Percentiles rank a stretch among this genome's conserved stretches.
Evolutionary conservation across 2,888 invertebrate genomes (phyloP).

Genomic region (Drosophila peninsularis): DNA sequence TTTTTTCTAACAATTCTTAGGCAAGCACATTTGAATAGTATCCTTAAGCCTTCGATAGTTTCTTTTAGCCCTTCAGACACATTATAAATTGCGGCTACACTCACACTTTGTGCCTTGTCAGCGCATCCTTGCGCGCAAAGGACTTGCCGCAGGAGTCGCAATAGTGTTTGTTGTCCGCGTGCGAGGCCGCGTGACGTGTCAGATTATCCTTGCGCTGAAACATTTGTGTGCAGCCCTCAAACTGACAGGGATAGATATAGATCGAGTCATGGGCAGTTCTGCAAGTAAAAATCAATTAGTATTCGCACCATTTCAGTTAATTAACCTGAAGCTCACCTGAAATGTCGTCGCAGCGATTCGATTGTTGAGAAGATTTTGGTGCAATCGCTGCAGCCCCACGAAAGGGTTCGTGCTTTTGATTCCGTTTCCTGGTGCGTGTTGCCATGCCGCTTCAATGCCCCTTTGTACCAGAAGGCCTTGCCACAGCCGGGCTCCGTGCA

Average conservation of each 20-base stretch:
- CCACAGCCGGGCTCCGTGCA: conserved; percentile 30
- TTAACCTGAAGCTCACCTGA: background rate
- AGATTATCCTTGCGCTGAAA: conserved; percentile 56
- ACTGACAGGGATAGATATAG: conserved; percentile 26
- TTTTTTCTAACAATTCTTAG: too few species aligned
- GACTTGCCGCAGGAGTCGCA: conserved; percentile 49
- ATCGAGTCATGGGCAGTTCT: conserved; percentile 46
- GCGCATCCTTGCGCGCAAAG: conserved; percentile 46
- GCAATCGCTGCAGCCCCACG: conserved; percentile 38
- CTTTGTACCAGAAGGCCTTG: conserved; percentile 52
- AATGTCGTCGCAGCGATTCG: conserved; percentile 45
- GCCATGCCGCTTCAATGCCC: conserved; percentile 37
- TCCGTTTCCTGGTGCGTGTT: conserved; percentile 31
- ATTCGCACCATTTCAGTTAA: background rate
- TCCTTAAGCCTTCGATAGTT: background rate
- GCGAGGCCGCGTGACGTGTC: conserved; percentile 41
- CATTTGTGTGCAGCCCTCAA: conserved; percentile 51
- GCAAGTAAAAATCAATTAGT: background rate
- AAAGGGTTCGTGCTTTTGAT: conserved; percentile 14
- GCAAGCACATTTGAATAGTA: too few species aligned
- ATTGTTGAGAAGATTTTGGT: conserved; percentile 36
- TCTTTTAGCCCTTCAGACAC: background rate
- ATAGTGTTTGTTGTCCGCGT: conserved; percentile 25
- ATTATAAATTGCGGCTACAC: background rate
- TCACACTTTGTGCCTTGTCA: conserved; percentile 42